A percentile compares a stretch with the other conserved stretches of the same genome.
phyloP scores from a whole-genome alignment of 2,797 vertebrate genomes.

The Notamacropus eugenii region DNA sequence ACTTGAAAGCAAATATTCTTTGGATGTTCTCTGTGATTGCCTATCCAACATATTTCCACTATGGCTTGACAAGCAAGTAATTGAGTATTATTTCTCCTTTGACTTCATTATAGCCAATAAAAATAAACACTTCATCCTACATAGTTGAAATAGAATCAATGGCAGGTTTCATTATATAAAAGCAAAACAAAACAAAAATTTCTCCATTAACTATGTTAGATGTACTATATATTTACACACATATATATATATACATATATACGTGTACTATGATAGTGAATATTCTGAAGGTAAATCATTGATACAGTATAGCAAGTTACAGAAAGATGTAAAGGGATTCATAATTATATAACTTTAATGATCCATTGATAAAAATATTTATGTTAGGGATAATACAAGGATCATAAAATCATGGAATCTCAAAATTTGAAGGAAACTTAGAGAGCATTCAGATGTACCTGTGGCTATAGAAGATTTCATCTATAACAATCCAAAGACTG shows the following conservation, averaged over 20 bases:
- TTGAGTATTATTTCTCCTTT: neutral
- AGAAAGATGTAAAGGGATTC: conserved; percentile 62
- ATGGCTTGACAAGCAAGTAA: neutral
- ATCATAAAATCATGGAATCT: neutral
- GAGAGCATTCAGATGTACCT: neutral
- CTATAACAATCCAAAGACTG: neutral
- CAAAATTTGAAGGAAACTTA: neutral
- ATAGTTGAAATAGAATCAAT: neutral
- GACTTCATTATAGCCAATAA: neutral
- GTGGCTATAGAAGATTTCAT: neutral
- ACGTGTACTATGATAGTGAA: conserved; percentile 30
- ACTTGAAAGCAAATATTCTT: neutral
- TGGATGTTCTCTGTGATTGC: neutral
- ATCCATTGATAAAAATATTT: conserved; percentile 59
- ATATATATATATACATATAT: too few relatives aligned
- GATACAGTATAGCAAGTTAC: conserved; percentile 51
- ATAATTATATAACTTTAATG: conserved; percentile 63
- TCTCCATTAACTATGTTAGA: conserved; percentile 49
- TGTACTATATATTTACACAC: too few relatives aligned
- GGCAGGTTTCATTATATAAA: neutral
- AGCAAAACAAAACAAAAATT: conserved; percentile 28
- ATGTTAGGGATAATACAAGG: conserved; percentile 29
- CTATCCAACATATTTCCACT: neutral
- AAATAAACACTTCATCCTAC: neutral
- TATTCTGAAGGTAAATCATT: conserved; percentile 64